Percentiles rank a stretch among this genome's conserved stretches.
Evolutionary conservation across 1,140 invertebrate species (phyloP).

Genomic region (Carposina sasakii): DNA sequence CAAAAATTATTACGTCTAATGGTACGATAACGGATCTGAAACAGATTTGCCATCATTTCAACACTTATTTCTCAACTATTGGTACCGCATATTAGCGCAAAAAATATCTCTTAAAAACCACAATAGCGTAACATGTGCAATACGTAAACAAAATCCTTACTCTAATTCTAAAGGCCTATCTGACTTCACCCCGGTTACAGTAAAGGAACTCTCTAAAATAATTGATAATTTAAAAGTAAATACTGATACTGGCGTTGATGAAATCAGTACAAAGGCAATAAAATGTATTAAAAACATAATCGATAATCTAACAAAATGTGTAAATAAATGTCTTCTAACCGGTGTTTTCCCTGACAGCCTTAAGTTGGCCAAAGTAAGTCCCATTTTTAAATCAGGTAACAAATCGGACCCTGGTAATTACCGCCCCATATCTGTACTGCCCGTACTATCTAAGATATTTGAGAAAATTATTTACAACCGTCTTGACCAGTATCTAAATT

Average conservation of each 20-base stretch:
- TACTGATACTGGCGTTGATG: slow-evolving; percentile 20
- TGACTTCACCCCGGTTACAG: slow-evolving; percentile 4
- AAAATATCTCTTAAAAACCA: slow-evolving; percentile 15
- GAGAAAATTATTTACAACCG: slow-evolving; percentile 18
- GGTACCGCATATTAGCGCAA: slow-evolving; percentile 19
- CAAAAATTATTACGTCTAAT: slow-evolving; percentile 1
- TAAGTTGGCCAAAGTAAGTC: slow-evolving; percentile 26
- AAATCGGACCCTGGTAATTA: slow-evolving; percentile 22
- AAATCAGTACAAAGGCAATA: slow-evolving; percentile 19
- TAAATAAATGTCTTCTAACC: slow-evolving; percentile 20
- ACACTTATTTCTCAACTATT: slow-evolving; percentile 24
- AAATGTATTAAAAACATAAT: slow-evolving; percentile 24
- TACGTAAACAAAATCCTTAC: slow-evolving; percentile 1
- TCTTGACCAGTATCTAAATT: neutral
- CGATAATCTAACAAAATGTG: slow-evolving; percentile 14
- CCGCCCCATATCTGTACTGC: slow-evolving; percentile 23
- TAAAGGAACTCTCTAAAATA: slow-evolving; percentile 20
- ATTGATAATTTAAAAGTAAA: slow-evolving; percentile 22
- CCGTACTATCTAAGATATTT: slow-evolving; percentile 23
- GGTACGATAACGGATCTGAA: slow-evolving; percentile 6
- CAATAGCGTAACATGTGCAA: too few relatives aligned
- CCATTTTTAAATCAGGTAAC: slow-evolving; percentile 22
- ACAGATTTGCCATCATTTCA: slow-evolving; percentile 25
- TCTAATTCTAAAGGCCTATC: neutral
- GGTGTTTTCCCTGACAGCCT: slow-evolving; percentile 23